Conservation (phyloP, 1,140 invertebrate genomes). For the Andricus grossulariae region DNA sequence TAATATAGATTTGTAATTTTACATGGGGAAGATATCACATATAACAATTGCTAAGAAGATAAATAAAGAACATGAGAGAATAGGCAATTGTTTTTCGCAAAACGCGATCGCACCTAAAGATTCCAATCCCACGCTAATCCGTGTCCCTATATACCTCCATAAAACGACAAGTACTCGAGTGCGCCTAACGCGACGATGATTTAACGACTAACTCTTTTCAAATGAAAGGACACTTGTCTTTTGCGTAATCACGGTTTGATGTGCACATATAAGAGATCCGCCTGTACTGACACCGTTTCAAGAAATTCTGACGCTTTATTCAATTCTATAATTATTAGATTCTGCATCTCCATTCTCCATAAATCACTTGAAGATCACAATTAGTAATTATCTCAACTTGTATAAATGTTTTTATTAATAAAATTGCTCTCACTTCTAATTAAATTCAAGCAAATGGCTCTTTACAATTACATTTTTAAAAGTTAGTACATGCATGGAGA, state of each 20-base stretch:
- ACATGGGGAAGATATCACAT: no score
- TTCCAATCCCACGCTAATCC: conserved; percentile 61
- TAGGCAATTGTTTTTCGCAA: conserved; percentile 47
- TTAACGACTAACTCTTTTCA: conserved; percentile 34
- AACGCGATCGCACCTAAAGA: conserved; percentile 57
- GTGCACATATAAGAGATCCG: conserved; percentile 42
- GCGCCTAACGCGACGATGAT: conserved; percentile 37
- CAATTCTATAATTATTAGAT: conserved; percentile 20
- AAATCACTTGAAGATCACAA: conserved; percentile 8
- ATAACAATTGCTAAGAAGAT: no score
- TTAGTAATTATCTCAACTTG: neutral
- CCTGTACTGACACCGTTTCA: conserved; percentile 28
- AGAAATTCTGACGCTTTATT: conserved; percentile 28
- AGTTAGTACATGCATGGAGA: no score
- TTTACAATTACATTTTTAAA: no score
- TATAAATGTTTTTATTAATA: neutral
- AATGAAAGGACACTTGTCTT: conserved; percentile 35
- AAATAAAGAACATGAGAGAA: no score
- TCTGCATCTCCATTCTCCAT: conserved; percentile 17
- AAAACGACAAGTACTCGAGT: conserved; percentile 49
- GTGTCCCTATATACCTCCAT: conserved; percentile 49
- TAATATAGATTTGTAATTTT: no score
- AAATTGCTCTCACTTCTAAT: neutral
- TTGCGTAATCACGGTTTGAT: conserved; percentile 43
- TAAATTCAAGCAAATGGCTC: no score